Conservation (phyloP, 2,797 vertebrate genomes). For the Sebastes trivittatus region DNA sequence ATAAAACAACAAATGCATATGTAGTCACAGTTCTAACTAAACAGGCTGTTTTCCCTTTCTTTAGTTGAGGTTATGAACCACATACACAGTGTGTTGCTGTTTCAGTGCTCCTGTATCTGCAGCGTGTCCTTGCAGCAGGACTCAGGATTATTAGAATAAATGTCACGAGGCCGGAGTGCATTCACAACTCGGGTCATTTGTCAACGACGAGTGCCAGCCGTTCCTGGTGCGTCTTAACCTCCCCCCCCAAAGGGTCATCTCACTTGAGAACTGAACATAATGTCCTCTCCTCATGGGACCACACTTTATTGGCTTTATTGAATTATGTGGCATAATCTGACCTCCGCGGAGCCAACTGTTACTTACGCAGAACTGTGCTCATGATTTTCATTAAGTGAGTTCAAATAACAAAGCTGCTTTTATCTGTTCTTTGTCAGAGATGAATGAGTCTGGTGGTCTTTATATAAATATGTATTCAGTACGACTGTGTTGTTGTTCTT, state of each 20-base stretch:
- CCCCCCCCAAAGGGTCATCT: constrained; percentile 48
- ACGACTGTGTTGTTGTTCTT: constrained; percentile 6
- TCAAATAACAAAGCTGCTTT: constrained; percentile 5
- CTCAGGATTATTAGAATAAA: constrained; percentile 69
- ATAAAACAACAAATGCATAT: neutral
- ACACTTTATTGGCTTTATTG: constrained; percentile 59
- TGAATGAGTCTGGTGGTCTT: neutral
- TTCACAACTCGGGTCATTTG: constrained; percentile 59
- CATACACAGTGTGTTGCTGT: neutral
- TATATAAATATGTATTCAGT: neutral
- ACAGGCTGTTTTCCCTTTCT: neutral
- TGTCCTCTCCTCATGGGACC: constrained; percentile 44
- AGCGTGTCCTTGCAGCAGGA: constrained; percentile 54
- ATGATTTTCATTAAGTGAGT: constrained; percentile 39
- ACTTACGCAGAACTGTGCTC: constrained; percentile 17
- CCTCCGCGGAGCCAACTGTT: constrained; percentile 37
- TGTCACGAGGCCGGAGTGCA: constrained; percentile 54
- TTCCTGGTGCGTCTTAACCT: constrained; percentile 40
- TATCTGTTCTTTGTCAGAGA: constrained; percentile 18
- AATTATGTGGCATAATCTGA: constrained; percentile 59
- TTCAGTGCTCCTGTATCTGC: constrained; percentile 25
- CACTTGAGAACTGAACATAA: constrained; percentile 54
- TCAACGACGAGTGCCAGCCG: constrained; percentile 46
- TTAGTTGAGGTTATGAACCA: constrained; percentile 29
- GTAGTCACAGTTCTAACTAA: neutral